Percentiles rank a stretch among this genome's conserved stretches.
phyloP scores from a whole-genome alignment of 2,113 vertebrate genomes.

The Bubo scandiacus region DNA sequence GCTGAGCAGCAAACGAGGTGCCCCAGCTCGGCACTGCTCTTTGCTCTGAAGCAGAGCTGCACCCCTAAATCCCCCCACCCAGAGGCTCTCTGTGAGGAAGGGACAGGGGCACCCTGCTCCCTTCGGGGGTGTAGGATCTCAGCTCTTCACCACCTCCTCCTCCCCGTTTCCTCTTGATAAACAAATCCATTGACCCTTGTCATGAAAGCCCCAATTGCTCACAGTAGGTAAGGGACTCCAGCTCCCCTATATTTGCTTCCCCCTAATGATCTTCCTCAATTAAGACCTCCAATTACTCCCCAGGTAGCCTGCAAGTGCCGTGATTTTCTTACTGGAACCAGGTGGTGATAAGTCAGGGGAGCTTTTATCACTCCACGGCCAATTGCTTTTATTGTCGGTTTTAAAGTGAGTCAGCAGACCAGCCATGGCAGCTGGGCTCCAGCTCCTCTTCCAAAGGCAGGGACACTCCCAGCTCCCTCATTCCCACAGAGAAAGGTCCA shows the following conservation, averaged over 20 bases:
- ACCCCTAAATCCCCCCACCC: no score
- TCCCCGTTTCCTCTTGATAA: not conserved
- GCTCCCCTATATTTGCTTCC: not conserved
- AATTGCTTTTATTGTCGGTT: not conserved
- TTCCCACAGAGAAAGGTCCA: not conserved
- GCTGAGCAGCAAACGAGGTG: not conserved
- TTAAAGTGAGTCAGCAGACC: not conserved
- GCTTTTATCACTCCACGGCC: not conserved
- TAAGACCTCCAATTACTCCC: not conserved
- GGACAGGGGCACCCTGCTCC: not conserved
- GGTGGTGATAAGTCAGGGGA: not conserved
- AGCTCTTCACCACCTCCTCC: not conserved
- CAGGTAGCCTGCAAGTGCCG: not conserved
- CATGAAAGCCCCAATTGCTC: rapidly evolving
- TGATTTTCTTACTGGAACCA: not conserved
- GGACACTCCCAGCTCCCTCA: not conserved
- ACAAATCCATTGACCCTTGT: not conserved
- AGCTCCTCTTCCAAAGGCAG: not conserved
- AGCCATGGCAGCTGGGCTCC: not conserved
- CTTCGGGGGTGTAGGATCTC: not conserved
- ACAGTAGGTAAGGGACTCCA: not conserved
- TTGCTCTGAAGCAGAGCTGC: not conserved
- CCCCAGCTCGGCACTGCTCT: not conserved
- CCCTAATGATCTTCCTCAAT: not conserved
- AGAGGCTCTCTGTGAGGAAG: not conserved